Base-by-base conservation (phyloP, 2,888 invertebrate genomes). In the Liodrosophila aerea region DNA sequence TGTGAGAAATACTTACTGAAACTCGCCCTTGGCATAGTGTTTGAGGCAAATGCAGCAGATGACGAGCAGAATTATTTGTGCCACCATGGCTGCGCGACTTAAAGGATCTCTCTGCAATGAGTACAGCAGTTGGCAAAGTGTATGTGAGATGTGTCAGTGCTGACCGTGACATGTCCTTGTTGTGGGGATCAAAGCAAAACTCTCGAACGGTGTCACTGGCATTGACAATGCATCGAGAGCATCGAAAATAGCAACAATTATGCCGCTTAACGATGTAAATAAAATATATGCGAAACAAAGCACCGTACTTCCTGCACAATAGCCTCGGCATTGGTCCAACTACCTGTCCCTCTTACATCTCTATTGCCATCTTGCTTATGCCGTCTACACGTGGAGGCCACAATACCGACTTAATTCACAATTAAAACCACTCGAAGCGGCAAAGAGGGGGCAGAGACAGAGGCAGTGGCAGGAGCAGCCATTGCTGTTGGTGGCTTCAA, bases 341-440 rank as follows among this genome's bases (percentile, higher is more conserved):
- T 51, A 56, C 31, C 52, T 18, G 4, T 33, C 43, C 18, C 13
- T 13, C 11, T n/a, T 7, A 11, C 12, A 29, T 8, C 5, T 29
- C 13, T 12, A 3, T 2, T 11, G 12, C n/a, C 16, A 34, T 44
- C 30, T 31, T 58, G 15, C 41, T 13, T 7, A 43, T 33, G 57
- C 69, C 63, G 68, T 63, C 70, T 68, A 63, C 64, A 64, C 68
- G 63, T 73, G 64, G 64, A 62, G 60, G 71, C 68, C 83, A 88
- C 88, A 88, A 88, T 88, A 88, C 86, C 75, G 85, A 78, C 88
- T 88, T 88, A 88, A 88, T 87, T 87, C 85, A 87, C 88, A 88
- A 88, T 87, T 87, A 87, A 88, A 88, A 77, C 86, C 88, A 76
- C 88, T 88, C 76, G 63, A 81, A 61, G 58, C 51, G 64, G 61